A percentile compares a stretch with the other conserved stretches of the same genome.
phyloP scores from a whole-genome alignment of 2,797 vertebrate genomes.

The Lindbergichthys nudifrons region DNA sequence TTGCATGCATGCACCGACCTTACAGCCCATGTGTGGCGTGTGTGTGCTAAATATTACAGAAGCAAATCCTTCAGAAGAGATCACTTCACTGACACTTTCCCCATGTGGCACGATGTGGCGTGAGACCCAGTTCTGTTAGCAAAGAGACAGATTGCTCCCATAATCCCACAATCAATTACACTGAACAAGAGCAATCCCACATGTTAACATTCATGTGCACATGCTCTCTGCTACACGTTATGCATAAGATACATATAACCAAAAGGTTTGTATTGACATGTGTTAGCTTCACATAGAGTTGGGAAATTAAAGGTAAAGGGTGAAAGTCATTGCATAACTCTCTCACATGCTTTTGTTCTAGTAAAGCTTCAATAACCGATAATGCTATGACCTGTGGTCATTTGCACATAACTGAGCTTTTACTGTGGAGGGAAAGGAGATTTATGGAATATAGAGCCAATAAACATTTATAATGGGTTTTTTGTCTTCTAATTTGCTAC shows the following conservation, averaged over 20 bases:
- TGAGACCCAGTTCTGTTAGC: slow-evolving; percentile 63
- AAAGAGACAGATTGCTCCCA: slow-evolving; percentile 53
- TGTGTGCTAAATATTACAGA: slow-evolving; percentile 59
- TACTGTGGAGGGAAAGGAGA: not conserved
- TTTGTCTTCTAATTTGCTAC: not conserved
- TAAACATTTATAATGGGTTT: not conserved
- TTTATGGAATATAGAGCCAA: not conserved
- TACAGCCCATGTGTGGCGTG: slow-evolving; percentile 7
- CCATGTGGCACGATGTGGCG: slow-evolving; percentile 31
- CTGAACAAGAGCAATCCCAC: not conserved
- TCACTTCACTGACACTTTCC: slow-evolving; percentile 39
- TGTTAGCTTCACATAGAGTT: not conserved
- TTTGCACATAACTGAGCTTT: not conserved
- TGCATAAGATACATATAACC: not conserved
- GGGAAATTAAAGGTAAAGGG: not conserved
- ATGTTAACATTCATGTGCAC: slow-evolving; percentile 8
- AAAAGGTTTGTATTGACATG: slow-evolving; percentile 5
- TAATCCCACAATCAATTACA: slow-evolving; percentile 50
- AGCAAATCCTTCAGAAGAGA: slow-evolving; percentile 40
- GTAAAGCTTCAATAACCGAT: not conserved
- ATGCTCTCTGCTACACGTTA: not conserved
- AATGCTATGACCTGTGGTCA: not conserved
- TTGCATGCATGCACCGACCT: slow-evolving; percentile 13
- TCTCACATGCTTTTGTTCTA: not conserved
- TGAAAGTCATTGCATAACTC: not conserved